phyloP scores from a whole-genome alignment of 2,888 invertebrate species.

The Drosophila infuscata region DNA sequence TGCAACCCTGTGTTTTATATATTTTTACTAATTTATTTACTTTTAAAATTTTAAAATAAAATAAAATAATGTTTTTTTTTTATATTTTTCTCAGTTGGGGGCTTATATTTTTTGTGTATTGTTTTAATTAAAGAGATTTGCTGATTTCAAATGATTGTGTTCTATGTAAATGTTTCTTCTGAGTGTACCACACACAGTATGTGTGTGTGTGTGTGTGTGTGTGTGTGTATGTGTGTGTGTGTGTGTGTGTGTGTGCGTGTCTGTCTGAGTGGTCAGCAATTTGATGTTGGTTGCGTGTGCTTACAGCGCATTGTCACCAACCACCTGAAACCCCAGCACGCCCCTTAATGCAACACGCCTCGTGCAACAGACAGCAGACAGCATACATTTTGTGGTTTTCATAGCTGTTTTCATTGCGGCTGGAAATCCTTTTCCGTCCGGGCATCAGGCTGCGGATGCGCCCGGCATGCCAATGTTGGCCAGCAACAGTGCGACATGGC shows the following conservation, averaged over 20 bases:
- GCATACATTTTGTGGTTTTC: conserved; percentile 73
- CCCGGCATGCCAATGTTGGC: conserved; percentile 29
- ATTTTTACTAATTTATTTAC: background rate
- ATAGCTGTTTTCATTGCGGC: conserved; percentile 79
- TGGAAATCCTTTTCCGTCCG: conserved; percentile 75
- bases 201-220: background rate
- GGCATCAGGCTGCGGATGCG: conserved; percentile 36
- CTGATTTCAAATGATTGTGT: background rate
- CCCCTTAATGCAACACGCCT: background rate
- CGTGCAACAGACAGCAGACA: conserved; percentile 23
- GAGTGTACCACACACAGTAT: background rate
- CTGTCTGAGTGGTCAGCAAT: conserved; percentile 65
- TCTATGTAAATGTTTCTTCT: background rate
- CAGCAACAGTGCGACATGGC: background rate
- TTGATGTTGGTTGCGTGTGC: conserved; percentile 69
- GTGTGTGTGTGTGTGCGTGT: conserved; percentile 5
- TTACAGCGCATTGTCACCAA: conserved; percentile 42
- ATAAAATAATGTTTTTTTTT: background rate
- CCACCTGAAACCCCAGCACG: conserved; percentile 1
- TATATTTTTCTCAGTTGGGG: background rate
- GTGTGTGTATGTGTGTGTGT: background rate
- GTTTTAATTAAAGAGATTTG: background rate
- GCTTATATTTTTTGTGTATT: background rate
- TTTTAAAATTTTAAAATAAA: background rate
- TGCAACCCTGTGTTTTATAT: background rate